Evolutionary conservation across 2,797 vertebrate species (phyloP).

Genomic region (Xenops minutus): DNA sequence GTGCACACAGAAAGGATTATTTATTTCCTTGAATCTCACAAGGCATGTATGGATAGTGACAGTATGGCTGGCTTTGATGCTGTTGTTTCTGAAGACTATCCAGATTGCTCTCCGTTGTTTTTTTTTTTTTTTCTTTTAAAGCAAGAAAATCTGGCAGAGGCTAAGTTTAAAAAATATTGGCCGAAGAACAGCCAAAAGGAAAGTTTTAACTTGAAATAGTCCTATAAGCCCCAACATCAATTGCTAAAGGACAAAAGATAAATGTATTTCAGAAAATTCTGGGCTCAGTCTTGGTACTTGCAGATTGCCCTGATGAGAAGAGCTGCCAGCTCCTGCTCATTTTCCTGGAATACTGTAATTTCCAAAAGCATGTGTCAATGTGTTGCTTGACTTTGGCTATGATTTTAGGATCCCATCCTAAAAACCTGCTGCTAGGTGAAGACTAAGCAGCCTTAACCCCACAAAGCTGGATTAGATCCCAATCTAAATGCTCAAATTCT

Average conservation of each 20-base stretch:
- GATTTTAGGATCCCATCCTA: neutral
- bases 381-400: neutral
- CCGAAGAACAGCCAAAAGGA: neutral
- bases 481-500: neutral
- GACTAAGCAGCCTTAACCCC: neutral
- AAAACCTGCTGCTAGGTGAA: neutral
- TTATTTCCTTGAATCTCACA: neutral
- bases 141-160: neutral
- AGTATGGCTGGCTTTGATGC: neutral
- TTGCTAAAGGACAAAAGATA: neutral
- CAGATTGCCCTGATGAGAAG: neutral
- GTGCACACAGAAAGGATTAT: neutral
- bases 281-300: neutral
- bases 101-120: neutral
- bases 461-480: neutral
- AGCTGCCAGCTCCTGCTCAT: neutral
- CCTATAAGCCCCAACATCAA: neutral
- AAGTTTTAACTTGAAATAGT: neutral
- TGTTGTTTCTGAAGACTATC: neutral
- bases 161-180: neutral
- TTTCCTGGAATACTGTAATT: neutral
- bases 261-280: neutral
- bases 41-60: neutral
- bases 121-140: neutral
- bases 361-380: neutral